A percentile compares a stretch with the other conserved stretches of the same genome.
These are phyloP conservation scores for Suncus etruscus DNA, from an alignment of 2,113 vertebrate species.

Conservation along the genomic window DNA sequence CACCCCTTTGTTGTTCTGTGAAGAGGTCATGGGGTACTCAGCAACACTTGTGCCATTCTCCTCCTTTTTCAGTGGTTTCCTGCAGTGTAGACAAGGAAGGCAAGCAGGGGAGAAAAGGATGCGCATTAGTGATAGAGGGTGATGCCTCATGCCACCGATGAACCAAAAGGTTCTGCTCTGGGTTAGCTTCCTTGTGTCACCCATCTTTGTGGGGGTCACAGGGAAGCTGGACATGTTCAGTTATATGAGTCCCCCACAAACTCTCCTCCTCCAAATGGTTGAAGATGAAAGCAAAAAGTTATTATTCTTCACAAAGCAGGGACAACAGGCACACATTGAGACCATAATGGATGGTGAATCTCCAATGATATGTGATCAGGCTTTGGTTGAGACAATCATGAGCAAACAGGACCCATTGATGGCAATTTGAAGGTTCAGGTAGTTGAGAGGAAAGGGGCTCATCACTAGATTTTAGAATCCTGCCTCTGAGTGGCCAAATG, in stretches of 20 bases:
- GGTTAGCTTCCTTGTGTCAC: background rate
- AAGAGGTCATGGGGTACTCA: conserved; percentile 98
- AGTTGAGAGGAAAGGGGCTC: background rate
- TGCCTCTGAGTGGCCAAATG: background rate
- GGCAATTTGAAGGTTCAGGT: background rate
- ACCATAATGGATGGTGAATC: background rate
- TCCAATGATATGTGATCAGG: rapidly evolving
- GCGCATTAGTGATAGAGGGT: background rate
- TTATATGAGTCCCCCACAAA: background rate
- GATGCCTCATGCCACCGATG: too few relatives aligned
- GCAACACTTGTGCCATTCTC: conserved; percentile 96
- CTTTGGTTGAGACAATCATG: background rate
- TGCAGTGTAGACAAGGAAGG: conserved; percentile 78
- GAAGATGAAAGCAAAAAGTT: too few relatives aligned
- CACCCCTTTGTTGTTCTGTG: conserved; percentile 93
- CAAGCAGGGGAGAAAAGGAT: background rate
- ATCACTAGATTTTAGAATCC: background rate
- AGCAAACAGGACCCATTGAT: background rate
- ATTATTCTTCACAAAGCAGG: background rate
- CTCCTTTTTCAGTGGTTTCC: conserved; percentile 98
- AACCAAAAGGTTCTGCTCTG: background rate
- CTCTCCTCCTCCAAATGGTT: too few relatives aligned
- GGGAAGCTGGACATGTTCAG: background rate
- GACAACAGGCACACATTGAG: rapidly evolving
- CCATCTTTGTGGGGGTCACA: background rate